Conservation (phyloP, 2,888 invertebrate species). For the Pollenia griseotomentosa region DNA sequence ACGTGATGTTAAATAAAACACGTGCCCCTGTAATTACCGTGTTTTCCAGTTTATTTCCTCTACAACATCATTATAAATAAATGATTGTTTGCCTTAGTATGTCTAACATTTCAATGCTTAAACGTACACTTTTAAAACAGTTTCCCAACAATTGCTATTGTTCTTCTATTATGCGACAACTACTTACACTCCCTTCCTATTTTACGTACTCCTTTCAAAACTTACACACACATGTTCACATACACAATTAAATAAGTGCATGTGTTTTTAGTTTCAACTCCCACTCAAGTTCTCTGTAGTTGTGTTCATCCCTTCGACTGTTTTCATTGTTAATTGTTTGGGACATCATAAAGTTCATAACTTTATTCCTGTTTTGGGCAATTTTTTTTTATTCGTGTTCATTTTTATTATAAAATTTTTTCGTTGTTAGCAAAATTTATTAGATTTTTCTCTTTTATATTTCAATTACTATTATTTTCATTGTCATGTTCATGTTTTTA, state of each 20-base stretch:
- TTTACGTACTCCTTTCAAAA: not conserved
- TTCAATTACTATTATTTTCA: constrained; percentile 59
- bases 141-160: constrained; percentile 44
- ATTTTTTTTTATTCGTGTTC: not conserved
- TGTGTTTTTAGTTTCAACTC: not conserved
- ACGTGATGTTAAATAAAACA: constrained; percentile 43
- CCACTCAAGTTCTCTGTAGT: not conserved
- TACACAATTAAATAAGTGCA: not conserved
- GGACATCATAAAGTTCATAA: constrained; percentile 60
- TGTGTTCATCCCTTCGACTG: constrained; percentile 26
- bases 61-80: not conserved
- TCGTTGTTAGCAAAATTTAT: constrained; percentile 44
- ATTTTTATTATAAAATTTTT: not conserved
- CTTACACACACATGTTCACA: not conserved
- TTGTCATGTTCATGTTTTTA: constrained; percentile 29
- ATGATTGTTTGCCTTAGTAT: not conserved
- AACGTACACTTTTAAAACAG: constrained; percentile 36
- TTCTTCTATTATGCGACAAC: not conserved
- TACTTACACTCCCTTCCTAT: not conserved
- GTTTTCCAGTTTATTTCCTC: constrained; percentile 38
- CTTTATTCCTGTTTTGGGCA: constrained; percentile 28
- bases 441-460: constrained; percentile 50
- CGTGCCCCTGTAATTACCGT: constrained; percentile 35
- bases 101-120: constrained; percentile 13
- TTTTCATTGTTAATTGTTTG: constrained; percentile 60